Base-by-base conservation (phyloP, 2,797 vertebrate species). In the Heliangelus exortis region DNA sequence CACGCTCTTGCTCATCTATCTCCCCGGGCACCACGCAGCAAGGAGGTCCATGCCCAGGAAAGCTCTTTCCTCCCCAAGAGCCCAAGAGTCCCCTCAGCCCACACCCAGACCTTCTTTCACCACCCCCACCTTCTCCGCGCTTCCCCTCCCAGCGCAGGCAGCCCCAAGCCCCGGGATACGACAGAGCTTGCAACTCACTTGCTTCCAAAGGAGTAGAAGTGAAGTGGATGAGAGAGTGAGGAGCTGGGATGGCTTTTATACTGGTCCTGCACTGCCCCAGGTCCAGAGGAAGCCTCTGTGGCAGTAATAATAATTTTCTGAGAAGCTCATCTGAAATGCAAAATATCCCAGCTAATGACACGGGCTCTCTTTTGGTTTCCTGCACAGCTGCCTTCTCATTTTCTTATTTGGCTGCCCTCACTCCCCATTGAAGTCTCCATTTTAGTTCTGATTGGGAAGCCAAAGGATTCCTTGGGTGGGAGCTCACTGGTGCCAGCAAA, bases 251-350 rank as follows among this genome's bases (percentile, higher is more conserved):
- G 75, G 34, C 36, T 94, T 94, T 88, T 92, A 85, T 94, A 78
- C 43, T 25, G 48, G 10, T 41, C 9, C 66, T 73, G 61, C 33
- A 51, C 47, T 78, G 87, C 80, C 48, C 28, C 76, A n/a, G 81
- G 84, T 39, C 29, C 34, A 65, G 51, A 63, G 45, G 75, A 81
- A 77, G 31, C 43, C 15, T 18, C 39, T 41, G 39, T 47, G 75
- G 65, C 69, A 74, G 22, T 23, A 31, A 6, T 66, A 43, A 45
- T 53, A 74, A 85, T 95, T 82, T 85, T 57, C 36, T 6, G 26
- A 74, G 76, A 85, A 92, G 76, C 67, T 66, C 76, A 61, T 88
- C 71, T 48, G 22, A 82, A 33, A 73, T 82, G 87, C 72, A 90
- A 90, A 94, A 36, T 51, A 59, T 12, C 63, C 50, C 75, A 73